Conservation (phyloP, 2,113 vertebrate species). For the Pithys albifrons region DNA sequence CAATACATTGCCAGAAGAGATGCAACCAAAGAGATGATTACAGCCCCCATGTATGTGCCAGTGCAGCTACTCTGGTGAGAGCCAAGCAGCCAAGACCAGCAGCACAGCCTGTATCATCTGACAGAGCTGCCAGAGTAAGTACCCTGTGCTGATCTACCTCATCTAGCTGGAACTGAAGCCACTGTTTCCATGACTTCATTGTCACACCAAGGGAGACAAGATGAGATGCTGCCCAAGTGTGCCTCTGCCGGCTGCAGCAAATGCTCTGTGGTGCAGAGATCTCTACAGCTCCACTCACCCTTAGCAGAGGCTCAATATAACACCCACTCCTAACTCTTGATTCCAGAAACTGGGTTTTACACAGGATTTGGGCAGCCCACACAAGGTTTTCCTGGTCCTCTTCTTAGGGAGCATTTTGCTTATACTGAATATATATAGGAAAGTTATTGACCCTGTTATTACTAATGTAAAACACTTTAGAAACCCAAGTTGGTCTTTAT, state of each 20-base stretch:
- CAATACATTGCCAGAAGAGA: neutral
- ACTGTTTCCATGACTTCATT: neutral
- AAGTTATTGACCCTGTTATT: slow-evolving; percentile 17
- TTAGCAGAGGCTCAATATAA: neutral
- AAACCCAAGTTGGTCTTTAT: neutral
- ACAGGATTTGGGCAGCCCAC: slow-evolving; percentile 9
- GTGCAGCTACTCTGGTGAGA: neutral
- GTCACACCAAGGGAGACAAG: neutral
- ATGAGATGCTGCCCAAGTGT: neutral
- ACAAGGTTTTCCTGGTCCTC: neutral
- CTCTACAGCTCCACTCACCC: neutral
- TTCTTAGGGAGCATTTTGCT: neutral
- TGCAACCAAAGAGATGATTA: neutral
- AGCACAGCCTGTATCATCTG: neutral
- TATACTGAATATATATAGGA: neutral
- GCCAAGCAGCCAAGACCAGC: neutral
- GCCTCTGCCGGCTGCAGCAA: neutral
- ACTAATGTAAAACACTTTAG: neutral
- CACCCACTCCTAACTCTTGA: neutral
- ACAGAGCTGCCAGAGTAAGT: neutral
- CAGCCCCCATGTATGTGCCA: rapidly evolving
- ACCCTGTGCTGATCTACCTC: neutral
- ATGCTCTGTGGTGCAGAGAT: neutral
- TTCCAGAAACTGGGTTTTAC: neutral
- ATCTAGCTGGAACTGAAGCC: neutral